Evolutionary conservation across 2,797 vertebrate species (phyloP).

Genomic region (Synanceia verrucosa): DNA sequence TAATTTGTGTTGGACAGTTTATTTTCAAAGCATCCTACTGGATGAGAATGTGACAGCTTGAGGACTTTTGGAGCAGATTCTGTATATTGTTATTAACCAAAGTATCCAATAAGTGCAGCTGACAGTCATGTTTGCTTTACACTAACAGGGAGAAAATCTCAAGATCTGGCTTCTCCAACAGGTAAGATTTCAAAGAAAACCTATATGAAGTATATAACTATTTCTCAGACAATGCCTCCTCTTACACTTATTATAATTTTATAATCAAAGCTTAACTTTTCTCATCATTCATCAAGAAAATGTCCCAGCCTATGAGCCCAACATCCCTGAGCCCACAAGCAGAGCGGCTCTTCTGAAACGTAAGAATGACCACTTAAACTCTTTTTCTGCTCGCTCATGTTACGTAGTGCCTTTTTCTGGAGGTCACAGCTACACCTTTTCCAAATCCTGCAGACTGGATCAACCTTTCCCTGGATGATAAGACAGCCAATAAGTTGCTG

Average conservation of each 20-base stretch:
- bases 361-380: conserved; percentile 15
- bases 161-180: not conserved
- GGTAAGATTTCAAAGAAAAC: conserved; percentile 25
- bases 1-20: not conserved
- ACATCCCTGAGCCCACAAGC: conserved; percentile 65
- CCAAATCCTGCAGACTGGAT: conserved; percentile 51
- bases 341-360: conserved; percentile 69
- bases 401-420: not conserved
- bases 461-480: conserved; percentile 67
- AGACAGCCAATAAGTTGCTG: conserved; percentile 71
- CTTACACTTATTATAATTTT: not conserved
- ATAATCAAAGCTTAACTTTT: not conserved
- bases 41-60: not conserved
- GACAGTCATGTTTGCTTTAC: not conserved
- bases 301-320: conserved; percentile 52
- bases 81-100: not conserved
- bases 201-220: not conserved
- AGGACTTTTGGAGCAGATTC: not conserved
- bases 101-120: not conserved
- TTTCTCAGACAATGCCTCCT: not conserved
- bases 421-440: not conserved
- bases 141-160: conserved; percentile 32
- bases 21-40: not conserved
- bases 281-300: conserved; percentile 41
- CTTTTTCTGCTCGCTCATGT: too few relatives aligned